Conservation (phyloP, 2,888 invertebrate genomes). For the Synanthedon vespiformis region DNA sequence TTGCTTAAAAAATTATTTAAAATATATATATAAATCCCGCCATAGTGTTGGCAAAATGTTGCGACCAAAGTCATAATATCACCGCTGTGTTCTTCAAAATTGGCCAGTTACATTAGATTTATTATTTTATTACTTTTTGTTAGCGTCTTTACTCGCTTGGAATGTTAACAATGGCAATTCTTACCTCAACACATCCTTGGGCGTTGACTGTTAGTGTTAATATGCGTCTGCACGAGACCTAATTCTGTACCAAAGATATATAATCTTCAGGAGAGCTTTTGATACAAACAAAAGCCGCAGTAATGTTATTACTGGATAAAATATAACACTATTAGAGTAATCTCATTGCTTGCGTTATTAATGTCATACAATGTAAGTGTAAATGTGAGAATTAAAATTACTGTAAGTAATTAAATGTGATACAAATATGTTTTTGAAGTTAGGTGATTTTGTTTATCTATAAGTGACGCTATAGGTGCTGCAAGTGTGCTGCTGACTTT, state of each 20-base stretch:
- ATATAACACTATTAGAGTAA: not conserved
- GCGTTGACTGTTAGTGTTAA: not conserved
- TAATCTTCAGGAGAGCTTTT: not conserved
- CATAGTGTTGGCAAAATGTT: no score
- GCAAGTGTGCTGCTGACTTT: no score
- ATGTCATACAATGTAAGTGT: no score
- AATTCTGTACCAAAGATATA: not conserved
- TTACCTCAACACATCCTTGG: conserved; percentile 18
- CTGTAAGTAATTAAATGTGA: no score
- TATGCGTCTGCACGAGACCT: not conserved
- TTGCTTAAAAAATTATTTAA: no score
- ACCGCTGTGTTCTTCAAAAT: not conserved
- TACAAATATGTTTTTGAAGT: no score
- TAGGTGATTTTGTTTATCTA: no score
- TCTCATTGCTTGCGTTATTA: no score
- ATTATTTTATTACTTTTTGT: conserved; percentile 38
- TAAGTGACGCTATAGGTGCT: no score
- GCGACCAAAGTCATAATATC: no score
- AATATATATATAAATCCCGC: no score
- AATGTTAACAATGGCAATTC: conserved; percentile 41
- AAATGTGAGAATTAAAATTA: no score
- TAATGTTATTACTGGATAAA: not conserved
- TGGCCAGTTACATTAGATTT: conserved; percentile 17
- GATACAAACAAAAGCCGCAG: not conserved
- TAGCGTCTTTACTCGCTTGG: conserved; percentile 35